Conservation (phyloP, 1,140 invertebrate genomes). For the Leptopilina clavipes region DNA sequence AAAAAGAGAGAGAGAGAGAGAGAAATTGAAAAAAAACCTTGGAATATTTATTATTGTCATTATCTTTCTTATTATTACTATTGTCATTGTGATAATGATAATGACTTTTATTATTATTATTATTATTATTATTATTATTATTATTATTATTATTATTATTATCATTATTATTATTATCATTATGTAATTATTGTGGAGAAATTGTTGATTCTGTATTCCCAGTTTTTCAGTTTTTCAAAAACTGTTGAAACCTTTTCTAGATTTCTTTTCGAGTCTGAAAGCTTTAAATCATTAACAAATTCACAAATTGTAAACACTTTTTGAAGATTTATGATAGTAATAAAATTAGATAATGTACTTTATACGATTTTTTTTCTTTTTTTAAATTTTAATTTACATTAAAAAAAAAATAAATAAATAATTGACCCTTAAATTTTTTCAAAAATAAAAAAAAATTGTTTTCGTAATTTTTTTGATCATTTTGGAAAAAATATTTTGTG, state of each 20-base stretch:
- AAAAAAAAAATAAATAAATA: background rate
- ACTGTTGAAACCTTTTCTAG: conserved; percentile 30
- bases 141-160: too few relatives aligned
- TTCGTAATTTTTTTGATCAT: too few relatives aligned
- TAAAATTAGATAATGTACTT: conserved; percentile 35
- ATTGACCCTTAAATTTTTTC: background rate
- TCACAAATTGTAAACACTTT: conserved; percentile 30
- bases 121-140: conserved; percentile 19
- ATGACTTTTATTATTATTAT: conserved; percentile 15
- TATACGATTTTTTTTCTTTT: background rate
- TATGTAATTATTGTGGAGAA: conserved; percentile 15
- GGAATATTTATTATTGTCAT: conserved; percentile 24
- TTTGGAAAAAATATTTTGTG: too few relatives aligned
- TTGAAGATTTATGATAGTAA: conserved; percentile 33
- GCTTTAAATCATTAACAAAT: conserved; percentile 35
- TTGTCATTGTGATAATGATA: conserved; percentile 12
- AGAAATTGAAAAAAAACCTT: conserved; percentile 6
- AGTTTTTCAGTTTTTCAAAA: conserved; percentile 27
- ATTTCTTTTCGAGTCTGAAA: conserved; percentile 10
- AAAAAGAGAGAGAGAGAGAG: conserved; percentile 22
- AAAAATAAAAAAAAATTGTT: background rate
- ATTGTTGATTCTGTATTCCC: conserved; percentile 21
- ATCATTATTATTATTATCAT: conserved; percentile 8
- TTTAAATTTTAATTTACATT: background rate
- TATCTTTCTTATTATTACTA: conserved; percentile 10